Percentiles rank a stretch among this genome's conserved stretches.
These are phyloP conservation scores for Temnothorax ravouxi DNA, from an alignment of 2,888 invertebrate genomes.

Conservation along the genomic window DNA sequence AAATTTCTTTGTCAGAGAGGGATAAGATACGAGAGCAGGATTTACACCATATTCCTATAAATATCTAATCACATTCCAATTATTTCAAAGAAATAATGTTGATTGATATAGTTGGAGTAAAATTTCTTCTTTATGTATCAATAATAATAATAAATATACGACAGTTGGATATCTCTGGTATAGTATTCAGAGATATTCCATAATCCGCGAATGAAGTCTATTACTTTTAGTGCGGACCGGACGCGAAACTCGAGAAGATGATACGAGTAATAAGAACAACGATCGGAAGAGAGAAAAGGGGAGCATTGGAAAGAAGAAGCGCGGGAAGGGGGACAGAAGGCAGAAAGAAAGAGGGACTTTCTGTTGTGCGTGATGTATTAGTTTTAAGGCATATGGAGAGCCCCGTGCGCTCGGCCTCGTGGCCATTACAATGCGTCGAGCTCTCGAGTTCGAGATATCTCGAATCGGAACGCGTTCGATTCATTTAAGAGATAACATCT, in stretches of 20 bases:
- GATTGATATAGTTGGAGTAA: not conserved
- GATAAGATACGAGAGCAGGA: not conserved
- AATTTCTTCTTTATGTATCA: too few relatives aligned
- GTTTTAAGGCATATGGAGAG: constrained; percentile 77
- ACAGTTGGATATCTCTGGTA: not conserved
- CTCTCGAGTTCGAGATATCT: constrained; percentile 83
- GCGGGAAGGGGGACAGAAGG: constrained; percentile 51
- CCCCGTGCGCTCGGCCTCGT: constrained; percentile 62
- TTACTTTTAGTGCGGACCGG: constrained; percentile 44
- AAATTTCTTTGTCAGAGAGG: not conserved
- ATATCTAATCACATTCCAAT: not conserved
- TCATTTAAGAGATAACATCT: constrained; percentile 86
- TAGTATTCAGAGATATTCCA: constrained; percentile 31
- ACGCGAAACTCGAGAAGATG: constrained; percentile 58
- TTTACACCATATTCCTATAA: not conserved
- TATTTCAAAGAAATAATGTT: not conserved
- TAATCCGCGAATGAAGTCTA: constrained; percentile 34
- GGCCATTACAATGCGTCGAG: constrained; percentile 81
- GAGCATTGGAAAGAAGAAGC: constrained; percentile 37
- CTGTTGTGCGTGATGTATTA: constrained; percentile 76
- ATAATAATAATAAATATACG: not conserved
- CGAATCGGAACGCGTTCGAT: constrained; percentile 86
- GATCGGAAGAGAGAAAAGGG: constrained; percentile 58
- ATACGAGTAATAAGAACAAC: constrained; percentile 69
- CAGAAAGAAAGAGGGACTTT: constrained; percentile 66